Evolutionary conservation across 1,140 invertebrate species (phyloP).

Genomic region (Achatina immaculata): DNA sequence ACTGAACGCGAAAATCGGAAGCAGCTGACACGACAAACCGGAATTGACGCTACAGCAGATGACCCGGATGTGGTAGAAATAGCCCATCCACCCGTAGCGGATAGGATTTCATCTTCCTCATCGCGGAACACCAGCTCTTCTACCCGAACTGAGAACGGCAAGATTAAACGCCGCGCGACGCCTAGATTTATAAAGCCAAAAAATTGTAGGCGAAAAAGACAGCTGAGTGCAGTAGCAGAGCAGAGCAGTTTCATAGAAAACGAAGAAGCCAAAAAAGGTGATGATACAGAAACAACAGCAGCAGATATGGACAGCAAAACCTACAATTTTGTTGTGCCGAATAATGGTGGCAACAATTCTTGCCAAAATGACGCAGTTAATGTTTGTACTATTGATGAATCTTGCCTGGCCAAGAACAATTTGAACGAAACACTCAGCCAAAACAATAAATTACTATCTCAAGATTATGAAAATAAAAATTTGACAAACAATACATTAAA

Average conservation of each 20-base stretch:
- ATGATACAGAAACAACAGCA: background rate
- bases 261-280: background rate
- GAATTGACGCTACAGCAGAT: background rate
- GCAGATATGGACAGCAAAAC: background rate
- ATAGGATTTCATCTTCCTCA: background rate
- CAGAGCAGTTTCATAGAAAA: background rate
- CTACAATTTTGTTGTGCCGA: background rate
- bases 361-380: background rate
- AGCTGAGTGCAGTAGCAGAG: constrained; percentile 13
- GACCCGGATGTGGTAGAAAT: background rate
- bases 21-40: constrained; percentile 6
- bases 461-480: background rate
- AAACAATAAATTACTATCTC: background rate
- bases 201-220: background rate
- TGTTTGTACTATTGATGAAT: background rate
- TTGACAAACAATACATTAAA: background rate
- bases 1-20: background rate
- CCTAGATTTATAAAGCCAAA: background rate
- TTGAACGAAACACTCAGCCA: background rate
- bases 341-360: background rate
- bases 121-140: background rate
- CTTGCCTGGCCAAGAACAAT: background rate
- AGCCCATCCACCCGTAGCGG: background rate
- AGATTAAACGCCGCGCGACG: background rate
- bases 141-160: background rate